These are phyloP conservation scores for Pocota personata DNA, from an alignment of 2,888 invertebrate genomes.

Conservation along the genomic window DNA sequence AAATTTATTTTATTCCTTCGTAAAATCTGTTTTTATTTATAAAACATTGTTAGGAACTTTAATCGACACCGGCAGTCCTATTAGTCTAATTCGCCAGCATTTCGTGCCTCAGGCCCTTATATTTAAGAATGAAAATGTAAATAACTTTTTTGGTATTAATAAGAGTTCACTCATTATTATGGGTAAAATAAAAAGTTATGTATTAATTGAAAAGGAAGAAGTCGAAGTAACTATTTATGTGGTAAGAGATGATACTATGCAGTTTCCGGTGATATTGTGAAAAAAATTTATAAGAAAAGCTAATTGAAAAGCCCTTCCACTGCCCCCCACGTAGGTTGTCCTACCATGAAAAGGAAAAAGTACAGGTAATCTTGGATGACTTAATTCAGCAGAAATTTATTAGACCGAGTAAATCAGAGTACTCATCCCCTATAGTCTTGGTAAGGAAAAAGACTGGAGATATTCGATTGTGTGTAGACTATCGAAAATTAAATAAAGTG, in stretches of 20 bases:
- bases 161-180: constrained; percentile 4
- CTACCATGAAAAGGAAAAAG: neutral
- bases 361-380: constrained; percentile 6
- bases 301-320: constrained; percentile 6
- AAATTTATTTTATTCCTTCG: neutral
- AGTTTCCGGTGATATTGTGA: neutral
- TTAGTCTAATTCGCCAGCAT: neutral
- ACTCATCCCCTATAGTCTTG: neutral
- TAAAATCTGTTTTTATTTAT: neutral
- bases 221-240: neutral
- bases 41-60: neutral
- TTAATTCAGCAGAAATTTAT: neutral
- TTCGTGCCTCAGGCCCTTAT: neutral
- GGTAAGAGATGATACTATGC: constrained; percentile 2
- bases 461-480: too few species aligned
- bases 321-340: constrained; percentile 9
- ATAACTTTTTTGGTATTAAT: constrained; percentile 8
- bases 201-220: neutral
- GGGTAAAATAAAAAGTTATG: neutral
- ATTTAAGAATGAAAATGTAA: neutral
- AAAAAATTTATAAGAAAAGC: constrained; percentile 12
- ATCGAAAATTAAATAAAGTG: too few species aligned
- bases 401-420: neutral
- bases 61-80: constrained; percentile 12
- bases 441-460: too few species aligned